Evolutionary conservation across 2,797 vertebrate genomes (phyloP).

Genomic region (Pipistrellus pipistrellus): DNA sequence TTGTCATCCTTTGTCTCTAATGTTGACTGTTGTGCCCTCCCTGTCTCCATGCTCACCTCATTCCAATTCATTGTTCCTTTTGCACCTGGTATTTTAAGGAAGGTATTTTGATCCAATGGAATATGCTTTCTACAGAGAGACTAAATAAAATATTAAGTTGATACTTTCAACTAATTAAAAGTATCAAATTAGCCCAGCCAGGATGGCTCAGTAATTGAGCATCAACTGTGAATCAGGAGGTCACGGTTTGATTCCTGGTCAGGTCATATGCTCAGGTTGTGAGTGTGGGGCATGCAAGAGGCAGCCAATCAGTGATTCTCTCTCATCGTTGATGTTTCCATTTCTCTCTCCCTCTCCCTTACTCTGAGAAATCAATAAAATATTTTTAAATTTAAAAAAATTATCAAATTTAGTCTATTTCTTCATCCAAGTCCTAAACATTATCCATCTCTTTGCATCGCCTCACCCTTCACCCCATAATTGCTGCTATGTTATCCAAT

Average conservation of each 20-base stretch:
- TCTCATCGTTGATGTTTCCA: no score
- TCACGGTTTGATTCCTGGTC: no score
- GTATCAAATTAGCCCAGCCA: background rate
- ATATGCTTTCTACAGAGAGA: conserved; percentile 40
- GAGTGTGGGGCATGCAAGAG: no score
- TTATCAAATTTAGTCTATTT: background rate
- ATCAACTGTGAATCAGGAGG: no score
- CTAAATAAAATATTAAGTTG: background rate
- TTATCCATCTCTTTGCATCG: background rate
- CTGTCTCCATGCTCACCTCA: background rate
- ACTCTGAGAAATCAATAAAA: no score
- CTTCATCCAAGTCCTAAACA: background rate
- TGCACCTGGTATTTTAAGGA: conserved; percentile 4
- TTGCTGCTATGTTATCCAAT: background rate
- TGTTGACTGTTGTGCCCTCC: background rate
- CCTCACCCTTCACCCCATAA: background rate
- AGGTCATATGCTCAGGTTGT: no score
- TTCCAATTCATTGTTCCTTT: background rate
- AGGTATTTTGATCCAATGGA: background rate
- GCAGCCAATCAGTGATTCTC: no score
- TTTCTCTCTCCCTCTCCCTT: no score
- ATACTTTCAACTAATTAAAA: conserved; percentile 31
- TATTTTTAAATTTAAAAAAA: background rate
- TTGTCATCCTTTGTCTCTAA: background rate
- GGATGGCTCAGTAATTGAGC: no score